Conservation (phyloP, 2,888 invertebrate species). For the Rhagonycha lutea region DNA sequence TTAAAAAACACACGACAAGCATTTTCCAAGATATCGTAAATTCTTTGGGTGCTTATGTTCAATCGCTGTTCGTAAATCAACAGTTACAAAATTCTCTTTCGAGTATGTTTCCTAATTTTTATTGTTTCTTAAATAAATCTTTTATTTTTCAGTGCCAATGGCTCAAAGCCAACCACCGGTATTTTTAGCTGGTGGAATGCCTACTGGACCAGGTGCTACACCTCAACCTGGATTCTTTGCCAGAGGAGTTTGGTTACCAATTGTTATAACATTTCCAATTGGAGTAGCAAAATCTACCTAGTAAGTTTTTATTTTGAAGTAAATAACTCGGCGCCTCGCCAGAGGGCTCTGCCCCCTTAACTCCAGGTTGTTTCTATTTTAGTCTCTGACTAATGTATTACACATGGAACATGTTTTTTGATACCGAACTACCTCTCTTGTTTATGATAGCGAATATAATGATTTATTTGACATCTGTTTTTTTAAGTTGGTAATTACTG, state of each 20-base stretch:
- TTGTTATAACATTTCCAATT: conserved; percentile 82
- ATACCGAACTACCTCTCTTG: too few relatives aligned
- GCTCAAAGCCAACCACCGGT: conserved; percentile 67
- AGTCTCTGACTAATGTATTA: too few relatives aligned
- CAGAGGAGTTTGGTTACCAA: conserved; percentile 89
- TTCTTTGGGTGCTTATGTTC: conserved; percentile 90
- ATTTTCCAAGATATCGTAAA: conserved; percentile 95
- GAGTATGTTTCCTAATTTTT: conserved; percentile 49
- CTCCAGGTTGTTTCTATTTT: too few relatives aligned
- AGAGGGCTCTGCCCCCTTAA: too few relatives aligned
- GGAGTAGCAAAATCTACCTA: conserved; percentile 89
- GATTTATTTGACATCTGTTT: too few relatives aligned
- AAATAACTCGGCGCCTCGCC: too few relatives aligned
- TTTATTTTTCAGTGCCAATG: conserved; percentile 49
- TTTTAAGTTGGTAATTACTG: too few relatives aligned
- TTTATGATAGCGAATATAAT: too few relatives aligned
- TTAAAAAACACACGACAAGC: conserved; percentile 90
- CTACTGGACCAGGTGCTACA: conserved; percentile 76
- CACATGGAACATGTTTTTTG: too few relatives aligned
- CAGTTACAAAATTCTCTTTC: conserved; percentile 60
- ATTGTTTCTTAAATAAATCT: not conserved
- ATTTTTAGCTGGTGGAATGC: conserved; percentile 67
- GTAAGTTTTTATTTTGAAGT: conserved; percentile 63
- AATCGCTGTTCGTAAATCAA: conserved; percentile 82
- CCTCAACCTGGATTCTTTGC: conserved; percentile 92